Conservation (phyloP, 2,797 vertebrate genomes). For the Myoxocephalus aenaeus region DNA sequence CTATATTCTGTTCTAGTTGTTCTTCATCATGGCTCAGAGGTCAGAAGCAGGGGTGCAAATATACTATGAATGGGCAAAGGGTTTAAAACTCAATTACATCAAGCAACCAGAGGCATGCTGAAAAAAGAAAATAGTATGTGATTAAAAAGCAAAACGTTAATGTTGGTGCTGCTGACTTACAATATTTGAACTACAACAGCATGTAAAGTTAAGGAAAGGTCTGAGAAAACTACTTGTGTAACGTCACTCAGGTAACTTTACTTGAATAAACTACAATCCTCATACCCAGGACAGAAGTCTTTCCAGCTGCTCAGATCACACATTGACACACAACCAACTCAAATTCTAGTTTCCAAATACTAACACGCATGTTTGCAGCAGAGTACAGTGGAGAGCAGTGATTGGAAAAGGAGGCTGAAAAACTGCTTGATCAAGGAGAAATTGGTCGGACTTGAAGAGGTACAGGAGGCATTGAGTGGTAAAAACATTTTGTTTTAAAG, state of each 20-base stretch:
- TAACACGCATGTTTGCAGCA: neutral
- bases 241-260: neutral
- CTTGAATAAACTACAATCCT: neutral
- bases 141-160: neutral
- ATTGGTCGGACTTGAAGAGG: neutral
- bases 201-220: neutral
- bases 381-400: neutral
- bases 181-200: neutral
- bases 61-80: constrained; percentile 6
- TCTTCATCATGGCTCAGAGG: constrained; percentile 15
- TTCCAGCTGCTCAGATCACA: neutral
- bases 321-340: neutral
- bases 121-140: neutral
- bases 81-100: neutral
- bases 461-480: neutral
- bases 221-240: neutral
- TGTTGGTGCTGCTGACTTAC: neutral
- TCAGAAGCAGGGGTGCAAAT: constrained; percentile 11
- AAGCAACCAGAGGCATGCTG: neutral
- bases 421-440: neutral
- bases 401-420: neutral
- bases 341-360: neutral
- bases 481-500: neutral
- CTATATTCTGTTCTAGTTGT: constrained; percentile 29
- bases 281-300: neutral